Conservation (phyloP, 2,797 vertebrate species). For the Poeciliopsis gracilis region DNA sequence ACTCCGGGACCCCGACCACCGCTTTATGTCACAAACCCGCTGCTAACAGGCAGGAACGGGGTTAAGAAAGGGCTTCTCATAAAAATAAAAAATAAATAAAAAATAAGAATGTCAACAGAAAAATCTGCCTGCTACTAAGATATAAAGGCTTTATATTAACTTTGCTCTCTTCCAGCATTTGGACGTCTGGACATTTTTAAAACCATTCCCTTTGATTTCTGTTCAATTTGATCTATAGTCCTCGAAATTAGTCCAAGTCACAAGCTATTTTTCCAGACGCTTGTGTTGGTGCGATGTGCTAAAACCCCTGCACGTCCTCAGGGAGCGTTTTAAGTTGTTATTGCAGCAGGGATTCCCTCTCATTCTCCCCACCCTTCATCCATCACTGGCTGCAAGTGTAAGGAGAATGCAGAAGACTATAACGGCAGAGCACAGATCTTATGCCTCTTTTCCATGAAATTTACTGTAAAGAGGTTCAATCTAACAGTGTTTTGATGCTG, state of each 20-base stretch:
- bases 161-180: constrained; percentile 22
- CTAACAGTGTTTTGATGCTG: neutral
- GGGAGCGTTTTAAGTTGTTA: constrained; percentile 69
- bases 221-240: neutral
- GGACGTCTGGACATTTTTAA: neutral
- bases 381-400: constrained; percentile 33
- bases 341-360: constrained; percentile 77
- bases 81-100: neutral
- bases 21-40: neutral
- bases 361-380: constrained; percentile 24
- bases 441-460: neutral
- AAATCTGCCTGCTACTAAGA: neutral
- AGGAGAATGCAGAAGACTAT: constrained; percentile 35
- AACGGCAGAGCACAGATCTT: constrained; percentile 5
- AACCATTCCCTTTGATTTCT: neutral
- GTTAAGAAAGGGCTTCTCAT: neutral
- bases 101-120: too few species aligned
- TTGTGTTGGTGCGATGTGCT: constrained; percentile 24
- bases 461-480: neutral
- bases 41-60: neutral
- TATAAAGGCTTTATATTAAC: neutral
- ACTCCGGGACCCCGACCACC: neutral
- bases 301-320: constrained; percentile 37
- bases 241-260: neutral
- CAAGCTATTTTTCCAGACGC: neutral